Evolutionary conservation across 1,140 invertebrate species (phyloP), one percentile per base, ranked within the genome.

Genomic region (Orius laevigatus): DNA sequence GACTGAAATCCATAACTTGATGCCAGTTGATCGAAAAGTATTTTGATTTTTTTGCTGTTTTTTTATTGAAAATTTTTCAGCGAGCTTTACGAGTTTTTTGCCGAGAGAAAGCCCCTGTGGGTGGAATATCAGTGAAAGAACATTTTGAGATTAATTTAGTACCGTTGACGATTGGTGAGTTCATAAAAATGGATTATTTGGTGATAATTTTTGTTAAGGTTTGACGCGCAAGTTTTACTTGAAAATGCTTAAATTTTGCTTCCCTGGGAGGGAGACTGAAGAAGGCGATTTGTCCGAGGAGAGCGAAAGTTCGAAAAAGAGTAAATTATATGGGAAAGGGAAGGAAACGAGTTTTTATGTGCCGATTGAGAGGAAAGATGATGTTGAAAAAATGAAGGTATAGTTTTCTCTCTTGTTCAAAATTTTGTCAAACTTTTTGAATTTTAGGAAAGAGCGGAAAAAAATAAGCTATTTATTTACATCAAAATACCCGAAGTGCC

Each of bases 401-500:
- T 35, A 44, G 40, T 49, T 20, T 20, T 32, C 11, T 34, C n/a
- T 38, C 12, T 46, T 18, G 14, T 19, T 34, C 19, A 19, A 8
- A 16, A 25, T 34, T 25, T n/a, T 38, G 44, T 46, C n/a, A 34
- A 34, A 34, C 33, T 34, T 9, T 34, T 34, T n/a, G n/a, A n/a
- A 12, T 50, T 63, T 39, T 64, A 84, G 74, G 87, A 98, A 68
- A 72, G 95, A 57, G 94, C 95, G 1, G 91, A 96, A 55, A 95
- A 96, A 63, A 98, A 98, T 68, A 98, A 97, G 66, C 73, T 95
- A 19, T 99, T 99, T 63, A 86, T 96, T 52, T 97, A 95, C 62
- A 94, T 98, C 18, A 98, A 98, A 73, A 88, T 90, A 57, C 93
- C 94, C 0, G 92, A 97, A 69, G 91, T 98, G 41, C 89, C 91